Percentiles rank a stretch among this genome's conserved stretches.
phyloP scores from a whole-genome alignment of 1,140 invertebrate genomes.

The Bombus soroeensis region DNA sequence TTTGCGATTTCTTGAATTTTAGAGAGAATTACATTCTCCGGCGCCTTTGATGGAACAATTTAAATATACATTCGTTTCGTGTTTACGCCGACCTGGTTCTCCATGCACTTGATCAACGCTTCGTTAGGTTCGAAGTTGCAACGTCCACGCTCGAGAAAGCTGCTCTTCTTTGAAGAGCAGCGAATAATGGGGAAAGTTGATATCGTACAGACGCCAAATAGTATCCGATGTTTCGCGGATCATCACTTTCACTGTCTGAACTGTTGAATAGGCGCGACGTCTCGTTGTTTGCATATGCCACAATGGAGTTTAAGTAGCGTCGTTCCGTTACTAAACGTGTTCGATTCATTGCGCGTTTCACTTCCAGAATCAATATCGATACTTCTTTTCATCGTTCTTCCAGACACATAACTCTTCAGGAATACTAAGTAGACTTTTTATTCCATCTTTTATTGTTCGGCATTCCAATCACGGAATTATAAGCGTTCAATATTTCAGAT shows the following conservation, averaged over 20 bases:
- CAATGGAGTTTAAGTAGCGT: background rate
- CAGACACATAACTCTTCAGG: background rate
- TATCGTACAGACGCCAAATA: background rate
- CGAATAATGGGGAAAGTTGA: conserved; percentile 2
- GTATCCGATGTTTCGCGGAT: background rate
- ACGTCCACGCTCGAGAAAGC: background rate
- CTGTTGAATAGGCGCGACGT: background rate
- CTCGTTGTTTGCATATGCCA: background rate
- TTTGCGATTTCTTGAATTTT: background rate
- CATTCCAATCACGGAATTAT: background rate
- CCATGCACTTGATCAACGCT: background rate
- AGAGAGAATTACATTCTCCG: no score
- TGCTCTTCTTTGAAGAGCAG: background rate
- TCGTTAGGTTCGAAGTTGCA: background rate
- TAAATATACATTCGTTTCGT: background rate
- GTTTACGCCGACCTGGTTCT: background rate
- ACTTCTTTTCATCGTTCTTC: background rate
- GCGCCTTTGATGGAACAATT: no score
- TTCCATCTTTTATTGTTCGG: background rate
- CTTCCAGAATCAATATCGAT: background rate
- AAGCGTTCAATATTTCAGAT: background rate
- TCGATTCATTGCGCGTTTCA: background rate
- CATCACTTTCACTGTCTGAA: background rate
- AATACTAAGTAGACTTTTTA: background rate
- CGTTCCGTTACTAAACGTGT: background rate